Evolutionary conservation across 2,888 invertebrate genomes (phyloP), one percentile per base, ranked within the genome.

Genomic region (Schizotus pectinicornis): DNA sequence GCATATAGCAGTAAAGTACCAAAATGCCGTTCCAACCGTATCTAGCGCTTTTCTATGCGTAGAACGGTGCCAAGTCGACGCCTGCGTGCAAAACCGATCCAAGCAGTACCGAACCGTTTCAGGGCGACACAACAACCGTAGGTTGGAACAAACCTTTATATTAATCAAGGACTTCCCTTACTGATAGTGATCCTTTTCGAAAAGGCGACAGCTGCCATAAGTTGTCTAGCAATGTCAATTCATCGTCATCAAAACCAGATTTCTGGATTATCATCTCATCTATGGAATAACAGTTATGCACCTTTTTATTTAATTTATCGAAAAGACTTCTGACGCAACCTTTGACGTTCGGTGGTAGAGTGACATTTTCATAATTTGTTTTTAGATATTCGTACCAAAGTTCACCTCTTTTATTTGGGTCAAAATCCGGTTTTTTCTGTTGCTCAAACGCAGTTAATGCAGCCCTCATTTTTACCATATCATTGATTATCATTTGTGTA

Each of bases 161-260:
- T n/a, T n/a, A n/a, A n/a, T n/a, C n/a, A n/a, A n/a, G n/a, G n/a
- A n/a, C n/a, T n/a, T n/a, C n/a, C n/a, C n/a, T n/a, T n/a, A n/a
- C n/a, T n/a, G n/a, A n/a, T n/a, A n/a, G n/a, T n/a, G n/a, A n/a
- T n/a, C n/a, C n/a, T n/a, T n/a, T n/a, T n/a, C n/a, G n/a, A n/a
- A n/a, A n/a, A n/a, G n/a, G n/a, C n/a, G n/a, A n/a, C n/a, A n/a
- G n/a, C n/a, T n/a, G n/a, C n/a, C n/a, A n/a, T n/a, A n/a, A n/a
- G n/a, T n/a, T n/a, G n/a, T n/a, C n/a, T n/a, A n/a, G n/a, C n/a
- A n/a, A n/a, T n/a, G n/a, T n/a, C n/a, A n/a, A n/a, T 78, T 78
- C 9, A 77, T 74, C 62, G 73, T 76, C 8, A 5, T 7, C 36
- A 49, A 37, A 38, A 38, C 7, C 38, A 38, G 7, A 38, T 38